Evolutionary conservation across 2,888 invertebrate genomes (phyloP).

Genomic region (Nymphalis polychloros): DNA sequence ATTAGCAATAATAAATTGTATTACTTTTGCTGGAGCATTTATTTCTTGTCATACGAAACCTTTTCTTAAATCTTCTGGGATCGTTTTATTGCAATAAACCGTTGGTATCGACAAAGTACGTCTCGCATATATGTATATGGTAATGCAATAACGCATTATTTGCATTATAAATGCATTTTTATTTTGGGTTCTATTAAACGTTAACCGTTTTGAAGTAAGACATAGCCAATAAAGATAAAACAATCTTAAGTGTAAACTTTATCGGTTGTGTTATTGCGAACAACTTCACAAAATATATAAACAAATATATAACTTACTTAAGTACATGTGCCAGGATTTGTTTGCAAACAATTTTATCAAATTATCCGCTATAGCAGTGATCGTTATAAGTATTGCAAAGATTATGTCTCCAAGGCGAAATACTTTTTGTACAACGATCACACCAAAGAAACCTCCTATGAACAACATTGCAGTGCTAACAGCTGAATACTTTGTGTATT

Average conservation of each 20-base stretch:
- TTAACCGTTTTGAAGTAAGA: not conserved
- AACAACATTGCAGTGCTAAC: conserved; percentile 68
- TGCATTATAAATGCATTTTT: too few species aligned
- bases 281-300: not conserved
- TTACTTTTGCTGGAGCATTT: too few species aligned
- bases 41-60: too few species aligned
- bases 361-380: conserved; percentile 52
- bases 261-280: not conserved
- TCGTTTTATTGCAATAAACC: too few species aligned
- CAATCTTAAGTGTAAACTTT: not conserved
- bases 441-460: conserved; percentile 71
- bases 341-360: conserved; percentile 51
- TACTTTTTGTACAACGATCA: conserved; percentile 58
- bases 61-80: too few species aligned
- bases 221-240: not conserved
- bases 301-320: conserved; percentile 53
- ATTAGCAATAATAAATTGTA: too few species aligned
- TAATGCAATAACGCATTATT: not conserved
- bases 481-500: conserved; percentile 80
- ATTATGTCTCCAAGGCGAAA: conserved; percentile 57
- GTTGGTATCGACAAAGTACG: not conserved
- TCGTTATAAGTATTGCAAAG: conserved; percentile 47
- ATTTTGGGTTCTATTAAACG: too few species aligned
- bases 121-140: not conserved
- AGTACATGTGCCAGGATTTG: conserved; percentile 64